Evolutionary conservation across 1,140 invertebrate genomes (phyloP).

Genomic region (Drosophila navojoa): DNA sequence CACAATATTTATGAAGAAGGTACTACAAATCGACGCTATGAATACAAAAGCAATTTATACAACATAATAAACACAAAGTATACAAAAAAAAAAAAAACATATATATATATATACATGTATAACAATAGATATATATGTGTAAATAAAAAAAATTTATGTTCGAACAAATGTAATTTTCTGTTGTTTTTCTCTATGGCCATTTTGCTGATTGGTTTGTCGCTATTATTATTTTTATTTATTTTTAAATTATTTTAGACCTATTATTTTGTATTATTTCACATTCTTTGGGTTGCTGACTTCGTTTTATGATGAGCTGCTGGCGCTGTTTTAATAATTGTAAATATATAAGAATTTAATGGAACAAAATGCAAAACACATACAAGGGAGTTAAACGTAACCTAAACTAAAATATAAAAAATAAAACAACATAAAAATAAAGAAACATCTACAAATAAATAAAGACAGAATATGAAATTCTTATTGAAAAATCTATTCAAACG

Average conservation of each 20-base stretch:
- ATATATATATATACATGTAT: neutral
- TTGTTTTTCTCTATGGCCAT: conserved; percentile 52
- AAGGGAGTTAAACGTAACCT: conserved; percentile 76
- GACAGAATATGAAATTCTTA: conserved; percentile 36
- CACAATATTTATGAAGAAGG: conserved; percentile 59
- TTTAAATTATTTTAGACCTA: conserved; percentile 20
- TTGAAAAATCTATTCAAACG: conserved; percentile 66
- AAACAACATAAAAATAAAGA: too few species aligned
- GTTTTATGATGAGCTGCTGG: conserved; percentile 43
- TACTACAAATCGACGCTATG: conserved; percentile 66
- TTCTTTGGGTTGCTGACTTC: neutral
- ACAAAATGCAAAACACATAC: conserved; percentile 81
- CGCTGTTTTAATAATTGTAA: conserved; percentile 51
- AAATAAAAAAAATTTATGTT: conserved; percentile 71
- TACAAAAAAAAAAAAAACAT: neutral
- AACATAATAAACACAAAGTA: conserved; percentile 55
- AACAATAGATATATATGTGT: conserved; percentile 53
- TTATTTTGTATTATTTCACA: conserved; percentile 6
- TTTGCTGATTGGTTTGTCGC: conserved; percentile 35
- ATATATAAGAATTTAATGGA: conserved; percentile 76
- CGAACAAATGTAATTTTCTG: conserved; percentile 53
- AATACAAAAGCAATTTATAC: conserved; percentile 67
- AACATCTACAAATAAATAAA: conserved; percentile 10
- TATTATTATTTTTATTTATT: conserved; percentile 17
- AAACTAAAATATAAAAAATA: conserved; percentile 37